Evolutionary conservation across 2,888 invertebrate genomes (phyloP), one percentile per base, ranked within the genome.

Genomic region (Nomada ruficornis): DNA sequence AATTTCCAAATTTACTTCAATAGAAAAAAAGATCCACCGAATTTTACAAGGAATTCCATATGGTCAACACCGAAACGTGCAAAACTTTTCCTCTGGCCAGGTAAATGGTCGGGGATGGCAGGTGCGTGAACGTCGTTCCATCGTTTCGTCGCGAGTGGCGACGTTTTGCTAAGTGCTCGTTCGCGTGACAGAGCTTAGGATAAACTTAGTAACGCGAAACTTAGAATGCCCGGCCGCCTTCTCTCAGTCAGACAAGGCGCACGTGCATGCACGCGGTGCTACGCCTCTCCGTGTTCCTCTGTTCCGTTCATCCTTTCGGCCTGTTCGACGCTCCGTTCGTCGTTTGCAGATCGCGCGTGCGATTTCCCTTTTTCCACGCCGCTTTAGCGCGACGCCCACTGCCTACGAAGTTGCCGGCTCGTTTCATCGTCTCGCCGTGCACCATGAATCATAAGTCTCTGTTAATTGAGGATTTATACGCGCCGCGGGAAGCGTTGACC

Each of bases 201-300:
- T 88, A 89, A 90, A 91, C 90, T 89, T 89, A 89, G 90, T 89
- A 86, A 88, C 85, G 62, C 80, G 86, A 70, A 60, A 82, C 86
- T 87, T 81, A 78, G 84, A 81, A 83, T 75, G 78, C 78, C 69
- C 54, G 70, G 36, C 77, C 65, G 65, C 65, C 80, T 26, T 18
- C 63, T 67, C 57, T 36, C n/a, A 50, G 47, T 52, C 26, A 20
- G 59, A 57, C 29, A 60, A 68, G 68, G 26, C 80, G 77, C 83
- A 68, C 79, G 70, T 80, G 72, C 79, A 71, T 68, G 26, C 76
- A 64, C 75, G 69, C 77, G 65, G 68, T 13, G 69, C 29, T 20
- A 4, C 47, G 29, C 70, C 36, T 11, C 74, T 15, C 15, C 10
- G 26, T 47, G 15, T 29, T 18, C 18, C 55, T 47, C n/a, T 2